Base-by-base conservation (phyloP, 2,797 vertebrate genomes). In the Mallotus villosus region DNA sequence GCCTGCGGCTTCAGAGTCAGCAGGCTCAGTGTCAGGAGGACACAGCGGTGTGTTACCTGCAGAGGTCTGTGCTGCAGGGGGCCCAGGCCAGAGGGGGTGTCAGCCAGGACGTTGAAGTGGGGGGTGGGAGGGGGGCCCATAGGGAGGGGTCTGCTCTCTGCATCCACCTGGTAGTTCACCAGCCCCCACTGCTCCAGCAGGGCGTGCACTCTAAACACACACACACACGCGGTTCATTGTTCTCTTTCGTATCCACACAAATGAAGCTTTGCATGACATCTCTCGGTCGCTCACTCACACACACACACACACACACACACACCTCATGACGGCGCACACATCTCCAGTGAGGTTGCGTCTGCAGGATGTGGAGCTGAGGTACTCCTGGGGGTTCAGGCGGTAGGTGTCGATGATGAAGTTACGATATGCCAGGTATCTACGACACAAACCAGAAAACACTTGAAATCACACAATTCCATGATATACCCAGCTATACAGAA, bases 401-500 rank as follows among this genome's bases (percentile, higher is more conserved):
- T 98, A 99, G 0, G 97, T 98, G 90, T 98, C 97, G 0, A 98
- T 97, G 94, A 98, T 99, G 88, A 99, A 99, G 90, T 98, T 98
- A 65, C 97, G 95, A 84, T 99, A 99, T 0, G 97, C 97, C 90
- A 99, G 82, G 87, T 93, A 99, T 92, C 97, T 99, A 85, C 49
- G 71, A 68, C 0, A 72, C 3, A 77, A 12, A 71, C 9, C 27
- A 41, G 12, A 41, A 41, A 46, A 46, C 34, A 37, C 41, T 46
- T 46, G 2, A 46, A 46, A 46, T 46, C 3, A 57, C 27, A 41
- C 22, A 63, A 25, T 25, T 2, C 0, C 1, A 19, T 53, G 41
- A 76, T 17, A 55, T 1, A 16, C 14, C 7, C 34, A 29, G 19
- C 27, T 25, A 9, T 21, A 37, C 17, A 14, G 17, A 55, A 55